phyloP scores from a whole-genome alignment of 2,888 invertebrate genomes.

The Trichogramma evanescens region DNA sequence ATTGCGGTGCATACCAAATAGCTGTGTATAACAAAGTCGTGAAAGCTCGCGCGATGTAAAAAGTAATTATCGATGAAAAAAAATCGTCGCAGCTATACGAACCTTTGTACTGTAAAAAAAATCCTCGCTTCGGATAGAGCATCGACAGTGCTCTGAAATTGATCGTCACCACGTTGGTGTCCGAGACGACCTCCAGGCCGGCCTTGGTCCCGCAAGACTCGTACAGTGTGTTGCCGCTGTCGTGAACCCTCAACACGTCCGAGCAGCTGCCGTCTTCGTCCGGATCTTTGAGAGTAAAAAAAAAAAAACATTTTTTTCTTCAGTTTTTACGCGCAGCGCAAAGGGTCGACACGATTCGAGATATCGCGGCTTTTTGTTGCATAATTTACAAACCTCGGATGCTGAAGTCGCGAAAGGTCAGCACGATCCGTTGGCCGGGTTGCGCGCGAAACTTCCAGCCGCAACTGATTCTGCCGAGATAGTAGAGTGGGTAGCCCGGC shows the following conservation, averaged over 20 bases:
- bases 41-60: too few relatives aligned
- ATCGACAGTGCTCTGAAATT: conserved; percentile 37
- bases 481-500: conserved; percentile 70
- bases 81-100: background rate
- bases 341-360: background rate
- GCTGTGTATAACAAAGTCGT: too few relatives aligned
- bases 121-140: conserved; percentile 40
- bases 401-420: conserved; percentile 64
- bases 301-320: background rate
- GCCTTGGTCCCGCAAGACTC: conserved; percentile 41
- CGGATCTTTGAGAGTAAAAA: conserved; percentile 27
- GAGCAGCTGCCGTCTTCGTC: conserved; percentile 40
- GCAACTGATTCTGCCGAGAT: conserved; percentile 61
- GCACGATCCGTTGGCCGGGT: conserved; percentile 57
- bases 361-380: background rate
- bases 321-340: background rate
- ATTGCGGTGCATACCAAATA: too few relatives aligned
- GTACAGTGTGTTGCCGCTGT: conserved; percentile 38
- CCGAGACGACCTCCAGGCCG: conserved; percentile 38
- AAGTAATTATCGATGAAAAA: background rate
- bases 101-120: conserved; percentile 44
- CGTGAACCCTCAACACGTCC: conserved; percentile 40
- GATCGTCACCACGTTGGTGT: conserved; percentile 38
- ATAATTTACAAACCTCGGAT: conserved; percentile 57
- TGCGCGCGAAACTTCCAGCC: conserved; percentile 60